Evolutionary conservation across 2,888 invertebrate genomes (phyloP), one percentile per base, ranked within the genome.

Genomic region (Dryobota labecula): DNA sequence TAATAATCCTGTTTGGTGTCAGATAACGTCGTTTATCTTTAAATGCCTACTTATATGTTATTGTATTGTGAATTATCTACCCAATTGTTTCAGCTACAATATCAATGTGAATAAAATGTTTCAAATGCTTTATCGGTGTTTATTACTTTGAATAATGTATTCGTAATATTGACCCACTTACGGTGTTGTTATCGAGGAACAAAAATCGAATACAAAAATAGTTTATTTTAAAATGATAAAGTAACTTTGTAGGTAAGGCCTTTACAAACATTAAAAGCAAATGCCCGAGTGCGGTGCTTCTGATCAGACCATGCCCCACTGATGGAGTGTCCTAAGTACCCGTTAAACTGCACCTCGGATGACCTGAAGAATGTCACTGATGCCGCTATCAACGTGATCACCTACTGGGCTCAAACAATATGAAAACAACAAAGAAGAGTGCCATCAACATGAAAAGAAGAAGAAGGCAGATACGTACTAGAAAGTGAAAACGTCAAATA

Each of bases 11-110:
- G 43, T 68, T 33, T 64, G 66, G 62, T 78, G 66, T 68, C 70
- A 66, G 84, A 84, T 84, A 84, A 81, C 76, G 57, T 8, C 8
- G 30, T 70, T 80, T 84, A 84, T 84, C 84, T 78, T 41, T 70
- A 24, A 63, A 79, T 75, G 47, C 75, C 62, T 76, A 80, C 51
- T 58, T 76, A 64, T 33, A 61, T 66, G 38, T 69, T 70, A 70
- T 81, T 73, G 66, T 70, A 70, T 81, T 73, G 66, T 75, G 56
- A 73, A 73, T 70, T 57, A 73, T 62, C 43, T 65, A 62, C 54
- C 62, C 63, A 71, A 69, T 70, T 41, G 64, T 72, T 67, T 75
- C 56, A 63, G 49, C 56, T 54, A 60, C 53, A 70, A 70, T 77
- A 80, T 78, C 76, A 60, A 67, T 70, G 56, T 71, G 62, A 72